Evolutionary conservation across 1,140 invertebrate genomes (phyloP).

Genomic region (Sycobia sp.): DNA sequence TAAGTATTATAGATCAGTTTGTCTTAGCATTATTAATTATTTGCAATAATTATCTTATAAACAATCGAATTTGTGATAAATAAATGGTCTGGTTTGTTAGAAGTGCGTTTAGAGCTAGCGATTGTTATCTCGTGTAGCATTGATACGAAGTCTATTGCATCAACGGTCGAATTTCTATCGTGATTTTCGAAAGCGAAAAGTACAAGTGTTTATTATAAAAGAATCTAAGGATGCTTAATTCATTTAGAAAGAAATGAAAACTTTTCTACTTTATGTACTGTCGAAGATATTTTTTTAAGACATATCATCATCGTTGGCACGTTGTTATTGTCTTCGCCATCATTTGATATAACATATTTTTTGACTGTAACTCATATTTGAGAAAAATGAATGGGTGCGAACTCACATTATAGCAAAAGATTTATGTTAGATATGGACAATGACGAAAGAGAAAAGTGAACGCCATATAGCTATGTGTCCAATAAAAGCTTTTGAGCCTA

Average conservation of each 20-base stretch:
- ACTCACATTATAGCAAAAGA: background rate
- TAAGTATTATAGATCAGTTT: too few species aligned
- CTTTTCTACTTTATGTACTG: conserved; percentile 34
- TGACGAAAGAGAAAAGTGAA: too few species aligned
- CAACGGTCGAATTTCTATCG: conserved; percentile 35
- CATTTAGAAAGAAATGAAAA: conserved; percentile 34
- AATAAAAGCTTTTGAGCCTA: too few species aligned
- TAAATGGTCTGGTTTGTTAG: conserved; percentile 39
- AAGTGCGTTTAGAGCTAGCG: conserved; percentile 40
- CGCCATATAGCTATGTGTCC: too few species aligned
- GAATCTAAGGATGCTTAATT: conserved; percentile 42
- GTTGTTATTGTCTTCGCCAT: conserved; percentile 5
- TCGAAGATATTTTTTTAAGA: conserved; percentile 35
- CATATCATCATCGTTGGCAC: conserved; percentile 30
- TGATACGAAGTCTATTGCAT: conserved; percentile 5
- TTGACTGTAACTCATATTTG: background rate
- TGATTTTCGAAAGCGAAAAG: conserved; percentile 47
- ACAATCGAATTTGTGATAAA: conserved; percentile 31
- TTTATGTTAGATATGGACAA: too few species aligned
- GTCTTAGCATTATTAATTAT: conserved; percentile 40
- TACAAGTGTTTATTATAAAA: conserved; percentile 40
- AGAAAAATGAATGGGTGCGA: background rate
- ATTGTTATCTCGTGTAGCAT: conserved; percentile 32
- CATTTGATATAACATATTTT: conserved; percentile 15
- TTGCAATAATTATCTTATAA: conserved; percentile 43